Conservation (phyloP, 2,113 vertebrate species). For the Falco punctatus region DNA sequence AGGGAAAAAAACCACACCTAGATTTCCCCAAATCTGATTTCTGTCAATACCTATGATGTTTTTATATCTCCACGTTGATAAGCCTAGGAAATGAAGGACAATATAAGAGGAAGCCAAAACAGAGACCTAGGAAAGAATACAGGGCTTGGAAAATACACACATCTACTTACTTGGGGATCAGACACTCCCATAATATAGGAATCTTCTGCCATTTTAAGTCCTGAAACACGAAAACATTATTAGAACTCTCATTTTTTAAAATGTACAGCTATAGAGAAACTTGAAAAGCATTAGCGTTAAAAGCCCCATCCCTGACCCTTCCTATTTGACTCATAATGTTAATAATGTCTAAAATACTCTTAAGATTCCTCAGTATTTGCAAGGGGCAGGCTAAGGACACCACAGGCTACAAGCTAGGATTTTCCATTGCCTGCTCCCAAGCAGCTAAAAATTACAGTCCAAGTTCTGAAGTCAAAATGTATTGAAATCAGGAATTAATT, state of each 20-base stretch:
- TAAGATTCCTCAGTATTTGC: background rate
- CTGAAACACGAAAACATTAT: constrained; percentile 52
- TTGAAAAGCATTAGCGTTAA: background rate
- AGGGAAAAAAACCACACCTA: background rate
- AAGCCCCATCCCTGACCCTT: background rate
- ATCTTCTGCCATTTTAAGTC: constrained; percentile 76
- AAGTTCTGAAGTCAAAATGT: background rate
- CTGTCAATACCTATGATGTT: background rate
- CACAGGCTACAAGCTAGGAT: background rate
- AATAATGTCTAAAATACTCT: background rate
- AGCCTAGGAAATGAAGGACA: background rate
- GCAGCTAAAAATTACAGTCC: background rate
- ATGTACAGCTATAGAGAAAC: background rate
- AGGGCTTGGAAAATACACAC: background rate
- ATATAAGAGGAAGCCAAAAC: background rate
- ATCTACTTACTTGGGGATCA: constrained; percentile 74
- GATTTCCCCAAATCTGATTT: background rate
- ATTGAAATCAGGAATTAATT: background rate
- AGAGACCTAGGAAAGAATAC: background rate
- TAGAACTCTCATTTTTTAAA: background rate
- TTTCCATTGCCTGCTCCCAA: background rate
- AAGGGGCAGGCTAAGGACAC: background rate
- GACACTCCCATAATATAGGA: constrained; percentile 70
- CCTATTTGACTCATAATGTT: background rate
- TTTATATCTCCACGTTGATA: background rate